Base-by-base conservation (phyloP, 92 coral and sea anemone species). In the Phymanthus crucifer region DNA sequence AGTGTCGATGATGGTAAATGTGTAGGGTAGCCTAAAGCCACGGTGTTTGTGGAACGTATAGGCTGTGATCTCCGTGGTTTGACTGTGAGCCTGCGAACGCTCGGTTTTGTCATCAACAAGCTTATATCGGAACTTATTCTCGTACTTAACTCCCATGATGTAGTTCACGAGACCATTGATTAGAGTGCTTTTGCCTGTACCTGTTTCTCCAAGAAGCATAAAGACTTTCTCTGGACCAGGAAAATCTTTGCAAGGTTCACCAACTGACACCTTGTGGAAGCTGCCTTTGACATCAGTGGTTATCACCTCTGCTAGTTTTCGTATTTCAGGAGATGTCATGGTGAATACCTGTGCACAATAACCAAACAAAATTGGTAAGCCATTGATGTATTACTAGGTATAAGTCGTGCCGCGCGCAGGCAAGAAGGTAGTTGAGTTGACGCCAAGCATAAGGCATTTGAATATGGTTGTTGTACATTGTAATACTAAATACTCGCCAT, bases 161-260 rank as follows among this genome's bases (percentile, higher is more conserved):
- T 47, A 85, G 68, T 85, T 85, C 10, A 85, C 82, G 71, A 85
- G 45, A 5, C 89, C 89, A 26, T 85, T 80, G 37, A 85, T 80
- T 69, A 79, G 56, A 35, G 89, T 85, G 1, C 79, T 74, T 26
- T 85, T 85, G 0, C 89, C 89, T n/a, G 89, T 74, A 5, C 89
- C 89, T 0, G 89, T 85, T 0, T 84, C 89, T 10, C 89, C 89
- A 0, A 85, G 73, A 0, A 81, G 73, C 85, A 81, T 81, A 10
- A 81, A 72, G 2, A 73, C 58, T n/a, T 73, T 81, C 12, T 24
- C 32, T 23, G 33, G 3, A 24, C 67, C 47, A 40, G 47, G 78
- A 24, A 18, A 46, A 40, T 3, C n/a, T 33, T 33, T 33, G 32
- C 27, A 32, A 4, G 26, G 10, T 17, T 8, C 29, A 43, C 77